These are phyloP conservation scores for Latrodectus elegans DNA, from an alignment of 2,888 invertebrate genomes.

Conservation along the genomic window DNA sequence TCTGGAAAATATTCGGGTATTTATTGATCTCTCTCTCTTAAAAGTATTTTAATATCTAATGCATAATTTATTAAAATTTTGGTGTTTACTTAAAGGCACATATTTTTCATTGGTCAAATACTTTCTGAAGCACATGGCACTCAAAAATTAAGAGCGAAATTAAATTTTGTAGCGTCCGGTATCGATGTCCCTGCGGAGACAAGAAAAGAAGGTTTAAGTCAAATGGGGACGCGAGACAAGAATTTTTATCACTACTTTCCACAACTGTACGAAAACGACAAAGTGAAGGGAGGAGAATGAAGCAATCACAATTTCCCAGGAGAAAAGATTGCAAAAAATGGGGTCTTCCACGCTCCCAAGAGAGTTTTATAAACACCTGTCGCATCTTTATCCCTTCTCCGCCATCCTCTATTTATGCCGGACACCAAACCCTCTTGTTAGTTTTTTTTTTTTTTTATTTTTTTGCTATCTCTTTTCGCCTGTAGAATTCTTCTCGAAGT, in stretches of 20 bases:
- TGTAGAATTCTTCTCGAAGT: not conserved
- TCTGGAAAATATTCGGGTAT: too few species aligned
- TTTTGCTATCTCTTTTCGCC: constrained; percentile 5
- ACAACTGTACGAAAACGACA: constrained; percentile 8
- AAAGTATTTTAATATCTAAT: too few species aligned
- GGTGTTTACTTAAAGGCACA: too few species aligned
- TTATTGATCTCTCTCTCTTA: too few species aligned
- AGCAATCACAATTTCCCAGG: constrained; percentile 54
- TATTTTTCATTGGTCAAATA: too few species aligned
- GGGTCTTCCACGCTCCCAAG: constrained; percentile 33
- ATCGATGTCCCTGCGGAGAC: not conserved
- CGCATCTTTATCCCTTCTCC: constrained; percentile 40
- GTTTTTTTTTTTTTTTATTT: constrained; percentile 24
- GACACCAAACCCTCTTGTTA: constrained; percentile 39
- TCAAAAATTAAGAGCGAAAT: too few species aligned
- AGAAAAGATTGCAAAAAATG: constrained; percentile 28
- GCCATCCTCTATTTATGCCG: constrained; percentile 39
- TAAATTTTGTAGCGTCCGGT: not conserved
- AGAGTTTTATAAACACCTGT: constrained; percentile 64
- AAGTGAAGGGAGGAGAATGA: constrained; percentile 21
- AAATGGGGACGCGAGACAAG: not conserved
- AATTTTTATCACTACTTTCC: constrained; percentile 40
- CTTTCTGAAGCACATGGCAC: too few species aligned
- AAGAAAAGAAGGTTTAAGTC: not conserved
- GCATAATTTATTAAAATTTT: too few species aligned